These are phyloP conservation scores for Bombycilla garrulus DNA, from an alignment of 2,113 vertebrate species.

Conservation along the genomic window DNA sequence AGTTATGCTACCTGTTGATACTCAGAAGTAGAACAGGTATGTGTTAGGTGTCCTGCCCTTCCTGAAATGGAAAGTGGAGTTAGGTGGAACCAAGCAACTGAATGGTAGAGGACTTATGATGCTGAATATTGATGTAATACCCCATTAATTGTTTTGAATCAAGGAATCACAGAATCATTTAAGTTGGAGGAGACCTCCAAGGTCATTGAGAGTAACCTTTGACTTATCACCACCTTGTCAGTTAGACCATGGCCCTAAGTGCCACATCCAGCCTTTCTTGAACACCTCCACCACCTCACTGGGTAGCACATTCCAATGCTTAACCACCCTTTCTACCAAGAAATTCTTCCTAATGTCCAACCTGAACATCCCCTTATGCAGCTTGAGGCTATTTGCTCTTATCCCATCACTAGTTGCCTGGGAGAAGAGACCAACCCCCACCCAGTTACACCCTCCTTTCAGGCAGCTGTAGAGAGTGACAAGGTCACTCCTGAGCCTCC, in stretches of 20 bases:
- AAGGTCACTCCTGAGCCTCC: not conserved
- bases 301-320: not conserved
- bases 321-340: not conserved
- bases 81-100: not conserved
- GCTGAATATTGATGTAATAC: not conserved
- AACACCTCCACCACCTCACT: no score
- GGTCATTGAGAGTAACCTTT: not conserved
- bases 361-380: not conserved
- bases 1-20: not conserved
- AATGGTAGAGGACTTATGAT: not conserved
- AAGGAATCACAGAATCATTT: not conserved
- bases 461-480: no score
- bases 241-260: not conserved
- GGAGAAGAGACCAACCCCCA: fast-evolving
- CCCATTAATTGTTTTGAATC: not conserved
- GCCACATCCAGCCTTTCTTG: fast-evolving
- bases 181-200: not conserved
- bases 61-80: not conserved
- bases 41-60: not conserved
- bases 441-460: not conserved
- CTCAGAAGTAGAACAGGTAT: not conserved
- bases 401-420: not conserved
- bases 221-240: not conserved
- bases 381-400: not conserved
- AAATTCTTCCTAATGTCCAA: not conserved